Evolutionary conservation across 2,113 vertebrate genomes (phyloP), one percentile per base, ranked within the genome.

Genomic region (Malurus alboscapulatus): DNA sequence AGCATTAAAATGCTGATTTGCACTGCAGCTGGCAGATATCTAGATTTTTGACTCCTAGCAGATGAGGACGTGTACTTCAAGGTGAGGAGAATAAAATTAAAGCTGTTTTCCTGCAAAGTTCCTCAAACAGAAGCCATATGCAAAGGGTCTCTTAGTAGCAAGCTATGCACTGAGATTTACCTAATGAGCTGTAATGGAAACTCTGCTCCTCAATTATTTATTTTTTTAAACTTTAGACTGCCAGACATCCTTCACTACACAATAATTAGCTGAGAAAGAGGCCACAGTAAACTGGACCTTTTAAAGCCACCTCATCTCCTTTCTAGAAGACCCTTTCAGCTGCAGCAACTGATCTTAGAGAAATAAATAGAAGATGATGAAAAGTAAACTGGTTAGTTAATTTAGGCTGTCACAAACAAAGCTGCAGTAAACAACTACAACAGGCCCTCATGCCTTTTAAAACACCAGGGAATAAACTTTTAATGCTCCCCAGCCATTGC

Each of bases 1-100:
- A 93, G 86, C 73, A 96, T 95, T 94, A 94, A 95, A 96, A 92
- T 77, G 87, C 75, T 96, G 93, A 90, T 96, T 92, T 93, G 80
- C 51, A 75, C 76, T 90, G 94, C 92, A 93, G 93, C 88, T 97
- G 95, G 85, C 92, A 90, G 78, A 48, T 90, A 96, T 36, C 76
- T 84, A 44, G 65, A 68, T 81, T 88, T 93, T 50, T 93, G 68
- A 88, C 59, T 96, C 68, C 71, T 69, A 58, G 77, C 67, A 91
- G 72, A 90, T 34, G 82, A 97, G 76, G 80, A 91, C 66, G 55
- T 17, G 45, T 36, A 88, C 88, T 88, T 95, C 92, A 93, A 95
- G 94, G 96, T 93, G 88, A 95, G 68, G 14, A 91, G 65, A 87
- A 83, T 50, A 92, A 93, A 93, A 84, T 89, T 27, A 87, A 89